Conservation (phyloP, 2,797 vertebrate species). For the Crax fasciolata region DNA sequence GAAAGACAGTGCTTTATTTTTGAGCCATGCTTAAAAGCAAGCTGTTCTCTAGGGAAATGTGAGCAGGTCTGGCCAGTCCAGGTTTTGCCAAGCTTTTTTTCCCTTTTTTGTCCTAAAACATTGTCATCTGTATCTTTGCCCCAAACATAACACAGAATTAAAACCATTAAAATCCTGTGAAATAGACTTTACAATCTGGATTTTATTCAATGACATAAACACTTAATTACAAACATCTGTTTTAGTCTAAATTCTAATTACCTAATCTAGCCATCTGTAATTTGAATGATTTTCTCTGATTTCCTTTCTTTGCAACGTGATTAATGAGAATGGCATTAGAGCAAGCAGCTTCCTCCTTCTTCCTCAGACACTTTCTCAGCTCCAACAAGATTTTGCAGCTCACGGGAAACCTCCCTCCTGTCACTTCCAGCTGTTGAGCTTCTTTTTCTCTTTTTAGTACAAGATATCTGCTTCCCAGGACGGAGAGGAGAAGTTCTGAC, state of each 20-base stretch:
- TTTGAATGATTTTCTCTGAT: conserved; percentile 83
- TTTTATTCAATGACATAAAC: conserved; percentile 85
- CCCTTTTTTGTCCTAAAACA: not conserved
- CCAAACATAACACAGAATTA: conserved; percentile 53
- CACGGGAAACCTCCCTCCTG: conserved; percentile 58
- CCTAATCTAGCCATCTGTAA: conserved; percentile 85
- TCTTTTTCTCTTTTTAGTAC: not conserved
- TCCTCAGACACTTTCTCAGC: not conserved
- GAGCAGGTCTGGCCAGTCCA: not conserved
- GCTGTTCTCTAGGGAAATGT: not conserved
- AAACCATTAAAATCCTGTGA: conserved; percentile 63
- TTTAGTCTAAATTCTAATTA: conserved; percentile 86
- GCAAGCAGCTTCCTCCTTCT: conserved; percentile 43
- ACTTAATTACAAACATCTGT: conserved; percentile 87
- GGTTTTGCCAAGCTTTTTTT: not conserved
- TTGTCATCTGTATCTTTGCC: conserved; percentile 56
- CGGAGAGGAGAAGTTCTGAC: not conserved
- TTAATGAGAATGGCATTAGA: conserved; percentile 75
- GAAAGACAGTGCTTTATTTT: not conserved
- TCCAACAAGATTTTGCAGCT: conserved; percentile 11
- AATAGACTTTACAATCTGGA: conserved; percentile 81
- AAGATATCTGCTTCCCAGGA: not conserved
- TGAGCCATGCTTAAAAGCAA: not conserved
- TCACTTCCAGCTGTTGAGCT: conserved; percentile 31
- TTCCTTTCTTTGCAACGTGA: conserved; percentile 82